Evolutionary conservation across 92 coral and sea anemone species (phyloP).

Genomic region (Paramuricea clavata): DNA sequence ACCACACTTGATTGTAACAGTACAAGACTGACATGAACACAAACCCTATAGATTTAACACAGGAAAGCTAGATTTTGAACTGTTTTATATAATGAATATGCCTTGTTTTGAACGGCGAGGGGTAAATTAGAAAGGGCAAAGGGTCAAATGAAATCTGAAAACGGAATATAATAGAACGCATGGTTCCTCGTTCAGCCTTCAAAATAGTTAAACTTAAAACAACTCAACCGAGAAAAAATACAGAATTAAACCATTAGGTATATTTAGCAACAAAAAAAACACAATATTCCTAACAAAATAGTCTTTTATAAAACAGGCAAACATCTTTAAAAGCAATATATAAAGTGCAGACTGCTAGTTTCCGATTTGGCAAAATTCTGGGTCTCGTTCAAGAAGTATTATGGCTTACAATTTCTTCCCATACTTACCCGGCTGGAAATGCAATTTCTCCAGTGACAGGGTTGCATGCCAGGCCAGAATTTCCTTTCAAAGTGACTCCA

Average conservation of each 20-base stretch:
- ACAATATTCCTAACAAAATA: background rate
- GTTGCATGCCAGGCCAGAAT: conserved; percentile 86
- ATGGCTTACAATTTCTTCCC: too few species aligned
- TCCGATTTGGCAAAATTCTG: background rate
- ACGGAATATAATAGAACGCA: background rate
- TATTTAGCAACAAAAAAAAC: background rate
- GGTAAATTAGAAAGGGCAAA: background rate
- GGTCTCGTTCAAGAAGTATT: background rate
- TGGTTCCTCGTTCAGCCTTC: background rate
- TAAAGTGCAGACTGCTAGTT: background rate
- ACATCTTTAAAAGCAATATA: background rate
- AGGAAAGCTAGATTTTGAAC: background rate
- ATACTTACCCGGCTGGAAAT: conserved; percentile 97
- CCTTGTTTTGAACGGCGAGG: background rate
- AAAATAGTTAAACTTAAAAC: background rate
- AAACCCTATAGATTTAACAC: background rate
- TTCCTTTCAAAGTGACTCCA: conserved; percentile 85
- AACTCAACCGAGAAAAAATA: background rate
- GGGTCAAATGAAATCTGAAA: background rate
- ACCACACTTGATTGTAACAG: background rate
- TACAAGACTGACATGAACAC: background rate
- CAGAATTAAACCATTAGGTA: background rate
- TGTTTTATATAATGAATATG: background rate
- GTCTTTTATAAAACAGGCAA: background rate
- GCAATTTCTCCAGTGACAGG: conserved; percentile 87